These are phyloP conservation scores for Caenorhabditis briggsae DNA, from an alignment of 1,140 invertebrate genomes.

Conservation along the genomic window DNA sequence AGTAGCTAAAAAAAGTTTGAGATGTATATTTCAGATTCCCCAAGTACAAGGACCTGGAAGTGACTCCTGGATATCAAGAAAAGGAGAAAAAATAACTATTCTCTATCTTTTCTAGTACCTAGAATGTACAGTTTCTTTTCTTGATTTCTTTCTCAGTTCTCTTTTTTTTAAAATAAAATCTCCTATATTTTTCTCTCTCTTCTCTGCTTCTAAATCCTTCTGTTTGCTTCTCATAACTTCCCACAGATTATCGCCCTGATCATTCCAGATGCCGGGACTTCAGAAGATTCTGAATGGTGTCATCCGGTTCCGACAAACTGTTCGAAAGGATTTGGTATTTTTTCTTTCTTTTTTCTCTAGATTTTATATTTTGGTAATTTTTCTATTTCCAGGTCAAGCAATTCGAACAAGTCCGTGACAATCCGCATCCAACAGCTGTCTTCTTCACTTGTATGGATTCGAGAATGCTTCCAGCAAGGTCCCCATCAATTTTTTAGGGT, in stretches of 20 bases:
- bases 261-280: slow-evolving; percentile 69
- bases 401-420: slow-evolving; percentile 73
- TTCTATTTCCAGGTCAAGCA: slow-evolving; percentile 69
- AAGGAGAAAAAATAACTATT: slow-evolving; percentile 18
- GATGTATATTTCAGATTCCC: slow-evolving; percentile 61
- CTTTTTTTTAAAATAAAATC: background rate
- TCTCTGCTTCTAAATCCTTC: background rate
- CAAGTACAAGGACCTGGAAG: slow-evolving; percentile 68
- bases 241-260: background rate
- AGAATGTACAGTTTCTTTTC: background rate
- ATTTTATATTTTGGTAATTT: background rate
- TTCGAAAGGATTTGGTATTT: slow-evolving; percentile 70
- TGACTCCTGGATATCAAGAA: slow-evolving; percentile 63
- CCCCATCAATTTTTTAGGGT: background rate
- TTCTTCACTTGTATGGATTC: slow-evolving; percentile 96
- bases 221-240: slow-evolving; percentile 26
- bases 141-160: background rate
- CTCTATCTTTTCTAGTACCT: background rate
- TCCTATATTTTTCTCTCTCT: background rate
- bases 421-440: slow-evolving; percentile 89
- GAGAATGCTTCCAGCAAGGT: slow-evolving; percentile 68
- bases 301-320: slow-evolving; percentile 73
- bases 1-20: background rate
- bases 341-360: background rate
- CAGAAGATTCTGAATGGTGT: slow-evolving; percentile 74